A percentile compares a stretch with the other conserved stretches of the same genome.
Conservation (phyloP, 37 sponge, comb jelly and placozoan genomes). For the Mnemiopsis leidyi region DNA sequence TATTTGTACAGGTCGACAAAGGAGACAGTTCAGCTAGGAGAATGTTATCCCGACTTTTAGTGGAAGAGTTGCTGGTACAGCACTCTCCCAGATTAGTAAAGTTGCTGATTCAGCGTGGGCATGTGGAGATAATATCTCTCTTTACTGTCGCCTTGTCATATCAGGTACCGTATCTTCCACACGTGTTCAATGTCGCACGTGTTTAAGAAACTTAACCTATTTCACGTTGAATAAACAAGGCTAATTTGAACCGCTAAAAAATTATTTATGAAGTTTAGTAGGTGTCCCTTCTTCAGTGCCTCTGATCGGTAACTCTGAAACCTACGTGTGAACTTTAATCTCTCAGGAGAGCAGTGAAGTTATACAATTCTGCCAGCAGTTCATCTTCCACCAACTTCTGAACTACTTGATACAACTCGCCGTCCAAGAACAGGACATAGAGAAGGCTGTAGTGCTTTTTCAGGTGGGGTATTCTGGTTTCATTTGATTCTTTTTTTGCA, state of each 20-base stretch:
- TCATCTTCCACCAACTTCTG: background rate
- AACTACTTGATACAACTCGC: background rate
- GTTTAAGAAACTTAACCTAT: too few relatives aligned
- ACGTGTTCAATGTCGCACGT: too few relatives aligned
- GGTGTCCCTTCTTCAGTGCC: too few relatives aligned
- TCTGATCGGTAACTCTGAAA: too few relatives aligned
- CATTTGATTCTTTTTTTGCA: background rate
- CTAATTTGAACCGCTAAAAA: too few relatives aligned
- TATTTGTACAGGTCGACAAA: background rate
- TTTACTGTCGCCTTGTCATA: background rate
- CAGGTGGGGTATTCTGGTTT: background rate
- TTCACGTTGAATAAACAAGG: too few relatives aligned
- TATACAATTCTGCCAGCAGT: background rate
- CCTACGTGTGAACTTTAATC: too few relatives aligned
- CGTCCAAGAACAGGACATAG: background rate
- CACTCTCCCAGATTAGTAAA: conserved; percentile 21
- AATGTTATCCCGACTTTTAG: background rate
- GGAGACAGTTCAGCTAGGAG: background rate
- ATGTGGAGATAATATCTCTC: background rate
- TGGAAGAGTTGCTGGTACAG: background rate
- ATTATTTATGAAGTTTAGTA: too few relatives aligned
- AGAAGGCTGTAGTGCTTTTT: conserved; percentile 1
- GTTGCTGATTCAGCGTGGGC: background rate
- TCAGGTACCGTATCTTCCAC: too few relatives aligned
- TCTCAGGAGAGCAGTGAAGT: conserved; percentile 15